Evolutionary conservation across 2,797 vertebrate genomes (phyloP).

Genomic region (Anguilla anguilla): DNA sequence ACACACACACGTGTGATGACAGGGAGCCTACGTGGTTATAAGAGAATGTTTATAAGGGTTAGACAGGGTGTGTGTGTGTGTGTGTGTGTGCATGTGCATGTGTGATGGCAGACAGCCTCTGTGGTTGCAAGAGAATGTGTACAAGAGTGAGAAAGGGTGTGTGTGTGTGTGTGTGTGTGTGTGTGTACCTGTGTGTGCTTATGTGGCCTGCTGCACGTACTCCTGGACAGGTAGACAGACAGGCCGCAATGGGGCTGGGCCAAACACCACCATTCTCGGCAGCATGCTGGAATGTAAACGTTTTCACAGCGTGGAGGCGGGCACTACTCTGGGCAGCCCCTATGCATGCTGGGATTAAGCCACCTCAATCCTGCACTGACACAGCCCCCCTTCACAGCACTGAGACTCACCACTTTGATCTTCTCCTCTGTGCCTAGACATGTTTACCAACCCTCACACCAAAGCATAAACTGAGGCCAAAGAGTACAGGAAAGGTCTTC

Average conservation of each 20-base stretch:
- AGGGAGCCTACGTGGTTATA: background rate
- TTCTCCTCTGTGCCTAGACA: slow-evolving; percentile 44
- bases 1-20: background rate
- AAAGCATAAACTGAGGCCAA: slow-evolving; percentile 4
- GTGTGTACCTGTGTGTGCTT: slow-evolving; percentile 30
- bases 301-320: slow-evolving; percentile 31
- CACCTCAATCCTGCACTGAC: background rate
- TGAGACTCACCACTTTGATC: slow-evolving; percentile 36
- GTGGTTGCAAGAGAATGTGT: background rate
- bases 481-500: slow-evolving; percentile 13
- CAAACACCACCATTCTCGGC: slow-evolving; percentile 48
- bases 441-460: slow-evolving; percentile 42
- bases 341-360: slow-evolving; percentile 20
- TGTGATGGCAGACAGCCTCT: background rate
- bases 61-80: slow-evolving; percentile 13
- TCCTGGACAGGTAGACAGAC: slow-evolving; percentile 43
- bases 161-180: background rate
- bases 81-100: slow-evolving; percentile 7
- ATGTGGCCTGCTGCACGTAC: slow-evolving; percentile 34
- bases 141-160: background rate
- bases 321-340: slow-evolving; percentile 28
- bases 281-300: slow-evolving; percentile 63
- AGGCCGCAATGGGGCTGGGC: slow-evolving; percentile 39
- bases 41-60: background rate
- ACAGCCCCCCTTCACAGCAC: background rate